A percentile compares a stretch with the other conserved stretches of the same genome.
phyloP scores from a whole-genome alignment of 2,113 vertebrate genomes.

The Salminus brasiliensis region DNA sequence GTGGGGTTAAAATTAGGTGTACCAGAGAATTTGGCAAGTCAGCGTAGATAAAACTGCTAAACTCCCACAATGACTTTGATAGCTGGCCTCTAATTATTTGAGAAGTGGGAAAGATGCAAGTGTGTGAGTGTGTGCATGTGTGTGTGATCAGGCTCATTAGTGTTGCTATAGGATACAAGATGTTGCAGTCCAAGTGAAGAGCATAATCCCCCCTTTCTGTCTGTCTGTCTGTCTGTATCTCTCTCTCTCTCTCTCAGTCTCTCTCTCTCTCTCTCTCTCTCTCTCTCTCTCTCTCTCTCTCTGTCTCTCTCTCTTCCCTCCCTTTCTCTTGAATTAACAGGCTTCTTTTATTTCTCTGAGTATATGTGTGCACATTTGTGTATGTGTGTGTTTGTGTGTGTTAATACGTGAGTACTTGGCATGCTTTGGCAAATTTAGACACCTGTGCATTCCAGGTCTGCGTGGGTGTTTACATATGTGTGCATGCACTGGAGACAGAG shows the following conservation, averaged over 20 bases:
- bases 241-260: neutral
- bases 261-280: neutral
- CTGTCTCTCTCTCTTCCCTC: neutral
- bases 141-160: neutral
- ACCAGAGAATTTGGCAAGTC: no score
- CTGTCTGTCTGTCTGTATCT: neutral
- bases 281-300: neutral
- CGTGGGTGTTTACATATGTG: neutral
- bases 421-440: no score
- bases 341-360: no score
- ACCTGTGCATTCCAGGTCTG: no score
- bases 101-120: neutral
- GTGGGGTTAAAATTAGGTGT: no score
- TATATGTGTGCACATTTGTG: neutral
- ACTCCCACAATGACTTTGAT: neutral
- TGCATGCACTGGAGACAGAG: conserved; percentile 46
- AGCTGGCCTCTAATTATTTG: neutral
- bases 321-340: neutral
- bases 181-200: neutral
- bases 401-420: neutral
- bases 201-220: neutral
- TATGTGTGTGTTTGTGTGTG: neutral
- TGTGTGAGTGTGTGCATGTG: neutral
- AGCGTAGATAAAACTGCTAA: no score
- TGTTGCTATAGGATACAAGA: neutral